Conservation (phyloP, 2,888 invertebrate species). For the Xestia ashworthii region DNA sequence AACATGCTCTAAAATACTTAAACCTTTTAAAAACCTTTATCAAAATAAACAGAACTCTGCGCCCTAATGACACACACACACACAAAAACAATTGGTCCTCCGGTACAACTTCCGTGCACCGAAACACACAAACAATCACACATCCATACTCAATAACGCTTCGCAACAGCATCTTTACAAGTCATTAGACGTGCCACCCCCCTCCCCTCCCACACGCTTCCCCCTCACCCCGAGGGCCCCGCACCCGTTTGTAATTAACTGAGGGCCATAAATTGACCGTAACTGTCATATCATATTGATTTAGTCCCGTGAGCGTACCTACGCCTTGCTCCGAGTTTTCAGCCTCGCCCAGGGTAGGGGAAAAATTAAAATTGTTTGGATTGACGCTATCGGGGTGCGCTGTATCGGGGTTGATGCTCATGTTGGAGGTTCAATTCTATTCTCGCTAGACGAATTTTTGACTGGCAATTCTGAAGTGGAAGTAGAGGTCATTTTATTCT, state of each 20-base stretch:
- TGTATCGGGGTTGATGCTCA: slow-evolving; percentile 59
- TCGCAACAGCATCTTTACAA: slow-evolving; percentile 86
- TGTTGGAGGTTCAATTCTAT: slow-evolving; percentile 25
- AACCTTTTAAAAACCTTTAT: slow-evolving; percentile 35
- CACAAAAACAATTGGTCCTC: slow-evolving; percentile 29
- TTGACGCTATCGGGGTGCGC: slow-evolving; percentile 76
- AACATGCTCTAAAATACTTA: slow-evolving; percentile 15
- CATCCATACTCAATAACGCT: slow-evolving; percentile 71
- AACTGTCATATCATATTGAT: slow-evolving; percentile 91
- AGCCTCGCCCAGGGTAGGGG: slow-evolving; percentile 71
- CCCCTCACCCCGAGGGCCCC: slow-evolving; percentile 68
- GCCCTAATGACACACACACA: slow-evolving; percentile 52
- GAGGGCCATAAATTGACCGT: slow-evolving; percentile 90
- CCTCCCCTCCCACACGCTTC: slow-evolving; percentile 54
- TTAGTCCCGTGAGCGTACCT: slow-evolving; percentile 85
- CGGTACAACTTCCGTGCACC: slow-evolving; percentile 35
- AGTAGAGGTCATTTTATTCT: slow-evolving; percentile 23
- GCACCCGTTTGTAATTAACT: slow-evolving; percentile 90
- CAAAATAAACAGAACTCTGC: slow-evolving; percentile 26
- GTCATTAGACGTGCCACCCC: slow-evolving; percentile 84
- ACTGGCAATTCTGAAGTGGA: not conserved
- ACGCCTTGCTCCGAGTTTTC: slow-evolving; percentile 78
- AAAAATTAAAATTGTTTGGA: slow-evolving; percentile 80
- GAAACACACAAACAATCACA: slow-evolving; percentile 68
- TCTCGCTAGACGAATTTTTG: not conserved